Evolutionary conservation across 2,113 vertebrate genomes (phyloP), one percentile per base, ranked within the genome.

Genomic region (Spilogale gracilis): DNA sequence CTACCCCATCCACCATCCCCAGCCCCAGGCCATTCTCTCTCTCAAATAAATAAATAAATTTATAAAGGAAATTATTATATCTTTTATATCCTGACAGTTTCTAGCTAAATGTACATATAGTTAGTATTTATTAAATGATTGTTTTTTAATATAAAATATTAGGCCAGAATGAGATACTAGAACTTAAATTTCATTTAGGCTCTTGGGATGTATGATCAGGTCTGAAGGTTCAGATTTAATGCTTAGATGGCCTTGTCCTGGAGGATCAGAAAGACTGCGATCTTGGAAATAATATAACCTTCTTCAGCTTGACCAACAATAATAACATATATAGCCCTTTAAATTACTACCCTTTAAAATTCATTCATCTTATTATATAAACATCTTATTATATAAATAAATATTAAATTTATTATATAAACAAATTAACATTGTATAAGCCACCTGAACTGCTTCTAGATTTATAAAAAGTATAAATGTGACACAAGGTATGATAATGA

Each of bases 231-330:
- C 48, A 84, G 5, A 76, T 84, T 54, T 94, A 56, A 69, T 88
- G 13, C 16, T 94, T 65, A 58, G 12, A 50, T 27, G 17, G 38
- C 23, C 20, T 25, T 73, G 7, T 48, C 17, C 65, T 43, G 6
- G 5, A 97, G 6, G 38, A 65, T 93, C 38, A 63, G 21, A 86
- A 89, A 78, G 13, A 27, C 2, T n/a, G n/a, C 7, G 25, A 69
- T 80, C 14, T 95, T 92, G 50, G 13, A 93, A 95, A 92, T 79
- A 81, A 56, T 1, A 4, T 63, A 52, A 96, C 61, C 91, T 93
- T 58, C 43, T 91, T 84, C 50, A 65, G 2, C 25, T 94, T 96
- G 9, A 89, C 50, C 25, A 43, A 17, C n/a, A 82, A 7, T 23
- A 67, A 76, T 4, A 93, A 85, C 2, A 86, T 58, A 88, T 9